Conservation (phyloP, 2,888 invertebrate species). For the Galeopsomyia nigrocyanea region DNA sequence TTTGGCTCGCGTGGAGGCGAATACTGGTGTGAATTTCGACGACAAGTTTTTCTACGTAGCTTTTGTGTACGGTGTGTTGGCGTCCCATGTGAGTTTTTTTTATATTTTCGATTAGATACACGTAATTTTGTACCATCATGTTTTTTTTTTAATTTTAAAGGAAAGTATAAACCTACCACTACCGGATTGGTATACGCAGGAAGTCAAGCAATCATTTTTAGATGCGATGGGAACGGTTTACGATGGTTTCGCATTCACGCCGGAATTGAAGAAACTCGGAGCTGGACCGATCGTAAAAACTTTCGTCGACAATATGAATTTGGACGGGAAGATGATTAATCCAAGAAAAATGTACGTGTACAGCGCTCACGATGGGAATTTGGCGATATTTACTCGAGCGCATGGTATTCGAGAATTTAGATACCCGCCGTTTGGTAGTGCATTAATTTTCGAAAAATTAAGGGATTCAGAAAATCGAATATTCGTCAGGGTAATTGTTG, state of each 20-base stretch:
- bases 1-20: neutral
- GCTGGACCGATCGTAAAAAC: constrained; percentile 1
- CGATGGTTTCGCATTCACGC: neutral
- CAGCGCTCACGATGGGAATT: constrained; percentile 21
- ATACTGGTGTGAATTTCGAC: neutral
- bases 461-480: neutral
- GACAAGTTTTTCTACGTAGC: neutral
- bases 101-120: no score
- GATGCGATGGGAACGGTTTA: neutral
- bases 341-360: constrained; percentile 21
- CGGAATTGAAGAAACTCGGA: neutral
- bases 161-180: neutral
- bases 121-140: neutral
- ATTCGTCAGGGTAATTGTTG: constrained; percentile 17
- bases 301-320: constrained; percentile 9
- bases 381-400: neutral
- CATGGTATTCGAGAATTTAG: no score
- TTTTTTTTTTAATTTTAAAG: neutral
- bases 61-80: neutral
- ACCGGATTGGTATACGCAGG: constrained; percentile 9
- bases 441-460: constrained; percentile 7
- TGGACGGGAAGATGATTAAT: neutral
- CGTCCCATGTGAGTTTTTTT: neutral
- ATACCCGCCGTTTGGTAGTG: neutral
- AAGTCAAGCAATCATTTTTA: neutral